Evolutionary conservation across 2,888 invertebrate genomes (phyloP), one percentile per base, ranked within the genome.

Genomic region (Fragum fragum): DNA sequence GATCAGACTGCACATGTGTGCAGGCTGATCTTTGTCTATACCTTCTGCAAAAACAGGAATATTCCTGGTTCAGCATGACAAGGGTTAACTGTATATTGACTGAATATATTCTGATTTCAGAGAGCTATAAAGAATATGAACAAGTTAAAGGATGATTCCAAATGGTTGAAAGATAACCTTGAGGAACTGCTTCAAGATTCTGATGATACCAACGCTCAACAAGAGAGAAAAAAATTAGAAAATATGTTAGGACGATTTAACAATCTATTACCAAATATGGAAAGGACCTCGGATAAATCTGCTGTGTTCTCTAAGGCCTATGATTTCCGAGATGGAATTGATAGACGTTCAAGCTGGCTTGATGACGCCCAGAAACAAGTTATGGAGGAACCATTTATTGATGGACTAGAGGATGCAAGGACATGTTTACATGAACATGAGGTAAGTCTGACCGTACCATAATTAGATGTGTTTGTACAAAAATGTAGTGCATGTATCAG

Each of bases 271-370:
- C 98, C 98, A 0, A 97, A 97, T 1, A 97, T 98, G 88, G 98
- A 98, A 95, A 96, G 98, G 73, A 98, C 98, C 0, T 97, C 98
- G 96, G 97, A 98, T 14, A 97, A 97, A 95, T 98, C 98, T 0
- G 98, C 98, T 91, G 97, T 98, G 0, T 97, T 98, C 91, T 97
- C 98, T 1, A 97, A 98, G 94, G 98, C 98, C 93, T 98, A 98
- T 93, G 97, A 97, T 0, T 99, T 98, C 94, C 96, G 97, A 57
- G 96, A 98, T 89, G 98, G 98, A 94, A 97, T 98, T 0, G 97
- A 97, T 83, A 97, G 98, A 95, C 97, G 98, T 42, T 97, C 97
- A 76, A 86, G 88, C 90, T 95, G 95, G 86, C 94, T 98, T 61
- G 92, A 92, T 69, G 92, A 92, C 55, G 90, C 90, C 9, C 90